Evolutionary conservation across 2,797 vertebrate species (phyloP).

Genomic region (Poecilia picta): DNA sequence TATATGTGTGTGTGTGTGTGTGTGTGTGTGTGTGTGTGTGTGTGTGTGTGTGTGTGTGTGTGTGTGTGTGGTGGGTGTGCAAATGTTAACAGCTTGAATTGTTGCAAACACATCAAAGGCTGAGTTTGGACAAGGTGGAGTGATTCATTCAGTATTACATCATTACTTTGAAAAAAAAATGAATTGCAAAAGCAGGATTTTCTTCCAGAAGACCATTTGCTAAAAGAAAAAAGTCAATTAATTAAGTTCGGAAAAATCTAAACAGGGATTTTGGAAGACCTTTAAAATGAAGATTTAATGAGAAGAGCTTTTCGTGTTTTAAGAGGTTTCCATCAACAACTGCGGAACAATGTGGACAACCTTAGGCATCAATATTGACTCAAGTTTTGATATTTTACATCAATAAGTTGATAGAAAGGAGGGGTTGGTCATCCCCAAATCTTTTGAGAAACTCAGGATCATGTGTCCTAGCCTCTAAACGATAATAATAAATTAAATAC

Average conservation of each 20-base stretch:
- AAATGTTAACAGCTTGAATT: conserved; percentile 43
- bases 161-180: neutral
- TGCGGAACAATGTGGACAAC: neutral
- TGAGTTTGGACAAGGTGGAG: conserved; percentile 21
- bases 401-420: neutral
- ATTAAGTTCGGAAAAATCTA: neutral
- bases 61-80: conserved; percentile 18
- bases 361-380: neutral
- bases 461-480: no score
- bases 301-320: neutral
- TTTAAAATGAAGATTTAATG: neutral
- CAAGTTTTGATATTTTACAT: neutral
- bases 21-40: conserved; percentile 3
- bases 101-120: conserved; percentile 43
- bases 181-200: neutral
- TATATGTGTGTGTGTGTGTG: conserved; percentile 29
- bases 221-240: neutral
- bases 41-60: no score
- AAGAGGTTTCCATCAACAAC: neutral
- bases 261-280: neutral
- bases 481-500: neutral
- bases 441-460: neutral
- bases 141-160: conserved; percentile 11
- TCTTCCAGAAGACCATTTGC: neutral
- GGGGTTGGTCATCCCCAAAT: no score